These are phyloP conservation scores for Chunga burmeisteri DNA, from an alignment of 2,113 vertebrate genomes.

Conservation along the genomic window DNA sequence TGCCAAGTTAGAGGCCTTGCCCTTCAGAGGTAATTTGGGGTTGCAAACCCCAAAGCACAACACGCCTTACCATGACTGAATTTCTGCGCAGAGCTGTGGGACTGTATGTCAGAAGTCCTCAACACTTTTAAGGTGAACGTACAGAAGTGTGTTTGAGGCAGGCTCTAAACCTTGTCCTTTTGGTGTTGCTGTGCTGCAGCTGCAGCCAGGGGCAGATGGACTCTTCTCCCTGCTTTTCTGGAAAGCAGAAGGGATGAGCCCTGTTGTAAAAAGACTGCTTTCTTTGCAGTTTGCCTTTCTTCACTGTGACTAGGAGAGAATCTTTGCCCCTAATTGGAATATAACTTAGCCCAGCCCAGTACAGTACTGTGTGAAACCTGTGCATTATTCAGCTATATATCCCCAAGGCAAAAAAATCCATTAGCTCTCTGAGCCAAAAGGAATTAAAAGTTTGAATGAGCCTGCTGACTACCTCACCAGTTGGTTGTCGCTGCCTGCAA, in stretches of 20 bases:
- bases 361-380: constrained; percentile 4
- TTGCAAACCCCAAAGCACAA: not conserved
- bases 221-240: not conserved
- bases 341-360: not conserved
- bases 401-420: constrained; percentile 69
- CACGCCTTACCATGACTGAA: rapidly evolving
- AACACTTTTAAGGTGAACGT: not conserved
- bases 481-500: constrained; percentile 26
- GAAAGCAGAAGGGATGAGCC: not conserved
- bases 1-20: not conserved
- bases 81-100: not conserved
- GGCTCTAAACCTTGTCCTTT: not conserved
- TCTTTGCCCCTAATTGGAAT: constrained; percentile 7
- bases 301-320: not conserved
- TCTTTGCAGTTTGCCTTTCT: not conserved
- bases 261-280: not conserved
- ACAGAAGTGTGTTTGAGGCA: not conserved
- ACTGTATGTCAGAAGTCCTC: not conserved
- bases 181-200: not conserved
- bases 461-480: not conserved
- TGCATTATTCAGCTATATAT: constrained; percentile 58
- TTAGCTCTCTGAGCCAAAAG: constrained; percentile 56
- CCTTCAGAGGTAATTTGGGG: not conserved
- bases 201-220: not conserved
- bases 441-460: constrained; percentile 51